Conservation (phyloP, 2,797 vertebrate species). For the Hippopotamyrus pictus region DNA sequence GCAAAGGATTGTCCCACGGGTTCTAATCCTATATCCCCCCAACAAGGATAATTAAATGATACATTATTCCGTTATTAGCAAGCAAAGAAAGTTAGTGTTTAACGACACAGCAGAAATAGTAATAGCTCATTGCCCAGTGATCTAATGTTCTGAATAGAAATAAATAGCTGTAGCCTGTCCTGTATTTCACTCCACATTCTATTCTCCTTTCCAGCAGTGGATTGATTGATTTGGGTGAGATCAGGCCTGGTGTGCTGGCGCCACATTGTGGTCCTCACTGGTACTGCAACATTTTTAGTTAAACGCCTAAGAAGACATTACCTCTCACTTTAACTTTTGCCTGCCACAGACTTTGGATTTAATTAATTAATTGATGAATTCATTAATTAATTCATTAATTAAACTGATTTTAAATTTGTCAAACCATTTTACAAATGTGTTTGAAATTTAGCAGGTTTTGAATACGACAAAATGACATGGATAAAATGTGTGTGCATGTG, state of each 20-base stretch:
- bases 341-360: neutral
- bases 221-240: neutral
- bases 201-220: neutral
- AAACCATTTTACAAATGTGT: neutral
- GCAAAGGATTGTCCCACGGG: neutral
- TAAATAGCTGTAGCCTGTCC: slow-evolving; percentile 12
- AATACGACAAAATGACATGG: neutral
- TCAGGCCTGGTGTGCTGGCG: neutral
- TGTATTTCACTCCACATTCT: neutral
- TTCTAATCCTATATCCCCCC: neutral
- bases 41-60: neutral
- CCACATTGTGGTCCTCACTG: slow-evolving; percentile 3
- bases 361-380: neutral
- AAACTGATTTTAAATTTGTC: neutral
- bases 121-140: neutral
- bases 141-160: slow-evolving; percentile 6
- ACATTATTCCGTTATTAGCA: neutral
- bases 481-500: neutral
- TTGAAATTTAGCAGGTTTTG: neutral
- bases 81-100: neutral
- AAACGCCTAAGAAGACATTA: neutral
- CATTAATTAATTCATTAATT: neutral
- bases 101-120: slow-evolving; percentile 1
- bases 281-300: neutral
- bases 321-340: neutral